Conservation (phyloP, 2,797 vertebrate genomes). For the Sebastes kiyomatsui region DNA sequence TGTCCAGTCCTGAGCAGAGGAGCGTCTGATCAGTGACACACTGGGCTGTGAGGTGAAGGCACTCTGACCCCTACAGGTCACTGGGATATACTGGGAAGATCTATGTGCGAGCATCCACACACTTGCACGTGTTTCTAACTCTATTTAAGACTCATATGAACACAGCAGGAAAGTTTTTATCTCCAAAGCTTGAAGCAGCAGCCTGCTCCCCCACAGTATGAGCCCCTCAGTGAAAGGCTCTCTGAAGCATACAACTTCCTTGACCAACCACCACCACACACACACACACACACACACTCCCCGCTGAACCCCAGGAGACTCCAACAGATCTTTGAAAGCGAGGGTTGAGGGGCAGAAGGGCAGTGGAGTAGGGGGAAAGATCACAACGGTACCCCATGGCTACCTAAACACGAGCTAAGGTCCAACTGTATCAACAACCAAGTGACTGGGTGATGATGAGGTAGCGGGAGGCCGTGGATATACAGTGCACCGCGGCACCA, state of each 20-base stretch:
- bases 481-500: not conserved
- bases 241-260: slow-evolving; percentile 10
- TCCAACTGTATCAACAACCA: slow-evolving; percentile 79
- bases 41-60: slow-evolving; percentile 44
- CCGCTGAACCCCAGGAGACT: slow-evolving; percentile 42
- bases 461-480: slow-evolving; percentile 14
- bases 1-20: not conserved
- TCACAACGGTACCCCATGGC: slow-evolving; percentile 75
- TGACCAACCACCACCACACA: not conserved
- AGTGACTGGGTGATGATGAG: slow-evolving; percentile 54
- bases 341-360: slow-evolving; percentile 48
- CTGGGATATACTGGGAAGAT: slow-evolving; percentile 26
- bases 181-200: slow-evolving; percentile 30
- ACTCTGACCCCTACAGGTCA: slow-evolving; percentile 76
- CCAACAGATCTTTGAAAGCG: slow-evolving; percentile 56
- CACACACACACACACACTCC: not conserved
- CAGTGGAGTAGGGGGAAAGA: slow-evolving; percentile 60
- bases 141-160: slow-evolving; percentile 10
- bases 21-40: slow-evolving; percentile 35
- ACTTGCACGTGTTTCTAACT: slow-evolving; percentile 32
- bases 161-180: slow-evolving; percentile 34
- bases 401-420: slow-evolving; percentile 74
- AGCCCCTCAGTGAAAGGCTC: slow-evolving; percentile 3
- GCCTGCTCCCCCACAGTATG: slow-evolving; percentile 23
- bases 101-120: not conserved